A percentile compares a stretch with the other conserved stretches of the same genome.
phyloP scores from a whole-genome alignment of 2,113 vertebrate genomes.

The Carassius auratus region DNA sequence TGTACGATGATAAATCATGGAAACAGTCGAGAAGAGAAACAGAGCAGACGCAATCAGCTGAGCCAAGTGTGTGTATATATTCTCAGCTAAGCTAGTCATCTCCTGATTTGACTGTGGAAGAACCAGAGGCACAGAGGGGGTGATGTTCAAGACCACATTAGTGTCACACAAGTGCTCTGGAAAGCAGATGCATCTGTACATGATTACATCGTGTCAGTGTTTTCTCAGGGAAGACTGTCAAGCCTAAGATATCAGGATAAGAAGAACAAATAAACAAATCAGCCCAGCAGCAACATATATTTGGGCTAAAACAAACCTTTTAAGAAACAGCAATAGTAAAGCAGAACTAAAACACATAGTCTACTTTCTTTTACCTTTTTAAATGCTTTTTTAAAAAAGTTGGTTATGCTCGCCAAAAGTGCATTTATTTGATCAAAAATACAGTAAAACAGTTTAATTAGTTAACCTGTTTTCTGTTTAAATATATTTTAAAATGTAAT shows the following conservation, averaged over 20 bases:
- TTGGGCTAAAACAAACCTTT: neutral
- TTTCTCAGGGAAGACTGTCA: constrained; percentile 30
- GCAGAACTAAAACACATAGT: neutral
- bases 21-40: constrained; percentile 16
- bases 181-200: constrained; percentile 19
- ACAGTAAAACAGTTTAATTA: neutral
- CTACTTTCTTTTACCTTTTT: neutral
- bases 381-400: neutral
- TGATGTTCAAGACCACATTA: constrained; percentile 30
- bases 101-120: constrained; percentile 15
- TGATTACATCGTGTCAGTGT: constrained; percentile 35
- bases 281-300: constrained; percentile 17
- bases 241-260: constrained; percentile 7
- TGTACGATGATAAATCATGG: constrained; percentile 53
- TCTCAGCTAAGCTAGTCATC: constrained; percentile 19
- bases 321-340: neutral
- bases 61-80: constrained; percentile 11
- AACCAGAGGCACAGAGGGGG: constrained; percentile 24
- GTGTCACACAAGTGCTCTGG: constrained; percentile 37
- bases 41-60: constrained; percentile 13
- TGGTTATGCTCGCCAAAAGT: neutral
- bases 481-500: neutral
- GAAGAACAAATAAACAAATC: constrained; percentile 28
- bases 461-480: neutral
- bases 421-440: neutral